Base-by-base conservation (phyloP, 2,113 vertebrate species). In the Nettapus auritus region DNA sequence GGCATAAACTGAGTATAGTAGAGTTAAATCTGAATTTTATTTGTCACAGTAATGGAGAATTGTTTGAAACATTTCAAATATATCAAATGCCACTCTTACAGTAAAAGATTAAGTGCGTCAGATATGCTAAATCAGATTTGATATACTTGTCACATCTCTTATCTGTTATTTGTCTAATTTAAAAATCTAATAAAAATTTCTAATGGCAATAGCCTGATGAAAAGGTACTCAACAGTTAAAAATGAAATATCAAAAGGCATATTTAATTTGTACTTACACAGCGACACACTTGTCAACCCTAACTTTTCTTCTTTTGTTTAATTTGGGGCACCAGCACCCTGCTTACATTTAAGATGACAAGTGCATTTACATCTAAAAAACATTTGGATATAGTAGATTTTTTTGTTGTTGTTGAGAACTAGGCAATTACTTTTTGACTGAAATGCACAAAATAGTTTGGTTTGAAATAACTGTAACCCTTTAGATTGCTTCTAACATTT, bases 321-420 rank as follows among this genome's bases (percentile, higher is more conserved):
- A 82, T 89, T 82, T 93, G 67, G 96, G 91, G 87, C 91, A 89
- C 81, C 21, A 95, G 75, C 89, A 73, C 95, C 91, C 91, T 97
- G 94, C 94, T 96, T 97, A 82, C 78, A 77, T 91, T 92, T 66
- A 80, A 91, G 82, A 93, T 97, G 96, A 97, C 96, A 97, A 94
- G 91, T 95, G 82, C 84, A 89, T 94, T 97, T 97, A 88, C 79
- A 93, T 96, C 84, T 93, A 95, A 92, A 95, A 95, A 94, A 94
- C 93, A 89, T 94, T 87, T 82, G 31, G 89, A 66, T 97, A 69
- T 76, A 92, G 84, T 68, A 79, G 78, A 81, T 25, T 56, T 11
- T n/a, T 52, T 67, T 88, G 70, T 38, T n/a, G n/a, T n/a, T n/a
- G n/a, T 57, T 76, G 18, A 76, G 40, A 73, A 93, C 70, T 60